These are phyloP conservation scores for Ephialtes manifestator DNA, from an alignment of 2,888 invertebrate genomes.

Conservation along the genomic window DNA sequence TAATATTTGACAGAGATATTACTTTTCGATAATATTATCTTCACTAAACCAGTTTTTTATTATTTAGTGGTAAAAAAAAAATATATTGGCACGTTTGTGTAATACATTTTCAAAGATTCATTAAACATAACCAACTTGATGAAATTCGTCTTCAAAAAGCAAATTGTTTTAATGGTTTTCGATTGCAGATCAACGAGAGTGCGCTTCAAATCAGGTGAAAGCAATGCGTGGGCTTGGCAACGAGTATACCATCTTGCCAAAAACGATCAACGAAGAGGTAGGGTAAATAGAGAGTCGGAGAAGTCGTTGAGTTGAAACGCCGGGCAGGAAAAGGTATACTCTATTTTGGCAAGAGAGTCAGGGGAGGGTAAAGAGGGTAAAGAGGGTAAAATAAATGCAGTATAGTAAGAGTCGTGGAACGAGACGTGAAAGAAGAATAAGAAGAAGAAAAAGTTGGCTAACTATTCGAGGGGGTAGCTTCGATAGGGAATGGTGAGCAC, in stretches of 20 bases:
- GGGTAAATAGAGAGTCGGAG: slow-evolving; percentile 48
- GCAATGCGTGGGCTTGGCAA: not conserved
- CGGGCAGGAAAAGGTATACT: slow-evolving; percentile 53
- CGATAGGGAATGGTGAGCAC: slow-evolving; percentile 39
- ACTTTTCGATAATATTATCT: too few species aligned
- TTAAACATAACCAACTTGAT: not conserved
- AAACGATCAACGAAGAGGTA: slow-evolving; percentile 8
- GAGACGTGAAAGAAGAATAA: slow-evolving; percentile 24
- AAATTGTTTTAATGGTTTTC: not conserved
- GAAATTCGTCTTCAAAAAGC: not conserved
- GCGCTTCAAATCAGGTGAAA: not conserved
- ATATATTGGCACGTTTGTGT: too few species aligned
- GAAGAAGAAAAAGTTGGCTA: slow-evolving; percentile 55
- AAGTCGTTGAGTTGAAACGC: slow-evolving; percentile 42
- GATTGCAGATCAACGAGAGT: not conserved
- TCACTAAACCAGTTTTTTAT: too few species aligned
- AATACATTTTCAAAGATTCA: too few species aligned
- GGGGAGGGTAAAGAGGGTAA: slow-evolving; percentile 20
- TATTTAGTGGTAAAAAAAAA: too few species aligned
- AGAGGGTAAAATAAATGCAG: slow-evolving; percentile 43
- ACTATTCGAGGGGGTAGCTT: slow-evolving; percentile 64
- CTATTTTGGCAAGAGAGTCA: slow-evolving; percentile 23
- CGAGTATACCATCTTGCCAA: slow-evolving; percentile 18
- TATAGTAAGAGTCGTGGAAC: slow-evolving; percentile 27
- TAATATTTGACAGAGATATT: too few species aligned